phyloP scores from a whole-genome alignment of 2,113 vertebrate species.

The Centrocercus urophasianus region DNA sequence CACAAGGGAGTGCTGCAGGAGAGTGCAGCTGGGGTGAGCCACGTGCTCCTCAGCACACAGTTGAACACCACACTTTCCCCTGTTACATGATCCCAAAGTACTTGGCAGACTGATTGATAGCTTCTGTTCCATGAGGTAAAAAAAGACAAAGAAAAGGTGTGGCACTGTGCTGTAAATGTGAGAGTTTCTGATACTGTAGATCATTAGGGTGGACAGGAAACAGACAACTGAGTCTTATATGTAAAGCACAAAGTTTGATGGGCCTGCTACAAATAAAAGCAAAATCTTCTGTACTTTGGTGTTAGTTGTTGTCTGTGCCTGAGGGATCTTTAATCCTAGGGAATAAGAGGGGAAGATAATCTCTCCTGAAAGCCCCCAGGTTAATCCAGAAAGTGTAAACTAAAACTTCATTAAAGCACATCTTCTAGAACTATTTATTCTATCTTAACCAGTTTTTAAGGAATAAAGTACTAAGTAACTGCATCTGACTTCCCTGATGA shows the following conservation, averaged over 20 bases:
- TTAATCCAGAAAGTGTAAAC: background rate
- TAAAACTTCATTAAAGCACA: background rate
- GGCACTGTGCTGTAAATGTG: background rate
- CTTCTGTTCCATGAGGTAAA: background rate
- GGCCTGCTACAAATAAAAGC: background rate
- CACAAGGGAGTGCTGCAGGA: background rate
- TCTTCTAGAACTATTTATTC: background rate
- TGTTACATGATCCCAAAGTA: background rate
- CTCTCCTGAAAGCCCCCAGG: background rate
- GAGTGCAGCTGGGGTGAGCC: background rate
- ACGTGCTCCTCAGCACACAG: background rate
- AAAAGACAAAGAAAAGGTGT: constrained; percentile 12
- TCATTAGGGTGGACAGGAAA: background rate
- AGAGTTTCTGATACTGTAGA: background rate
- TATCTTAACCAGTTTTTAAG: background rate
- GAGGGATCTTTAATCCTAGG: background rate
- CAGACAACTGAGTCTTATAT: background rate
- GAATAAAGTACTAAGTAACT: background rate
- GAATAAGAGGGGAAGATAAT: background rate
- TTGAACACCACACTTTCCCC: background rate
- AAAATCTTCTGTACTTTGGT: background rate
- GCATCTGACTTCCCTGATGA: background rate
- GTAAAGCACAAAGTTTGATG: background rate
- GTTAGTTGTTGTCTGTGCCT: background rate
- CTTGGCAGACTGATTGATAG: background rate